Percentiles rank a stretch among this genome's conserved stretches.
Evolutionary conservation across 2,113 vertebrate genomes (phyloP).

Genomic region (Eulacestoma nigropectus): DNA sequence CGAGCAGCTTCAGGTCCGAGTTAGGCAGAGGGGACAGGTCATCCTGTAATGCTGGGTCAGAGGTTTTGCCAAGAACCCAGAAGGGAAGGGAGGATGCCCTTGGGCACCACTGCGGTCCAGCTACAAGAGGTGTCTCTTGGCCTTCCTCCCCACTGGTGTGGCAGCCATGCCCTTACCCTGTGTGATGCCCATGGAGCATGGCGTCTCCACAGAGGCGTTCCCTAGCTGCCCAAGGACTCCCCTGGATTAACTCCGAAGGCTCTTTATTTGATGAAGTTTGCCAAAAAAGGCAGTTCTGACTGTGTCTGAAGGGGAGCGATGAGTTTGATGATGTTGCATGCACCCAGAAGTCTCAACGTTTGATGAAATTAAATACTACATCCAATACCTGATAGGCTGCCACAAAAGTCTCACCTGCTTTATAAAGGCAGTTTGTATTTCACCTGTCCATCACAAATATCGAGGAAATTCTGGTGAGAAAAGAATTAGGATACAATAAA

Average conservation of each 20-base stretch:
- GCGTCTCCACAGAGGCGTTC: accelerated
- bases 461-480: not conserved
- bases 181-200: not conserved
- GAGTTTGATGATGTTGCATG: accelerated
- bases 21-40: not conserved
- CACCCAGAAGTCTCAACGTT: not conserved
- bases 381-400: not conserved
- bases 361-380: not conserved
- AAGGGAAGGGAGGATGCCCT: not conserved
- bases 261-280: not conserved
- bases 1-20: not conserved
- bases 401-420: not conserved
- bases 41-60: not conserved
- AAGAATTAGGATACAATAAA: not conserved
- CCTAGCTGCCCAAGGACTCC: not conserved
- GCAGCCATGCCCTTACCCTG: not conserved
- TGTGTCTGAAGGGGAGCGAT: accelerated
- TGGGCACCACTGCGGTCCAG: accelerated
- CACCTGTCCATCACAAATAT: not conserved
- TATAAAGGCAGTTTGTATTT: not conserved
- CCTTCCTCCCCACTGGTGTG: accelerated
- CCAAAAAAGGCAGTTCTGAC: not conserved
- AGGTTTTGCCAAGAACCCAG: not conserved
- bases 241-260: not conserved
- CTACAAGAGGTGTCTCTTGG: not conserved